Percentiles rank a stretch among this genome's conserved stretches.
Conservation (phyloP, 1,140 invertebrate genomes). For the Phortica variegata region DNA sequence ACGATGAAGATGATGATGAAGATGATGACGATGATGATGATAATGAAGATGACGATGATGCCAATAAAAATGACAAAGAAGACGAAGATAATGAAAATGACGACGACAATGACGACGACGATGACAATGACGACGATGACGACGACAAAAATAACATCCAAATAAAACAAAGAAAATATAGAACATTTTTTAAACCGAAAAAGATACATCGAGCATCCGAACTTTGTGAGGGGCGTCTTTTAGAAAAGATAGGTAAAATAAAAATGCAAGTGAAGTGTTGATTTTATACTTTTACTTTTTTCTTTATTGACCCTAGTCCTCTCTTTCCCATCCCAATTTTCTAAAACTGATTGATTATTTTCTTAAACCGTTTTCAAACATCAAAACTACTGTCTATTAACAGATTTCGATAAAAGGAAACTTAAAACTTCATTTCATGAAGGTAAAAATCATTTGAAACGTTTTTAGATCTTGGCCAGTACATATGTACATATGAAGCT, state of each 20-base stretch:
- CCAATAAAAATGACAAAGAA: slow-evolving; percentile 58
- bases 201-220: slow-evolving; percentile 51
- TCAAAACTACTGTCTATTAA: slow-evolving; percentile 33
- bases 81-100: slow-evolving; percentile 50
- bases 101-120: slow-evolving; percentile 31
- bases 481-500: slow-evolving; percentile 26
- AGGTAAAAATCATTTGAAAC: slow-evolving; percentile 31
- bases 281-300: slow-evolving; percentile 2
- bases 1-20: slow-evolving; percentile 15
- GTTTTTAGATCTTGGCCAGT: too few species aligned
- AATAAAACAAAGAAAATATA: slow-evolving; percentile 40
- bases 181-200: slow-evolving; percentile 32
- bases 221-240: slow-evolving; percentile 40
- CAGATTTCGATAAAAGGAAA: slow-evolving; percentile 39
- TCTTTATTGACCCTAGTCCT: too few species aligned
- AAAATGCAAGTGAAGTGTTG: slow-evolving; percentile 47
- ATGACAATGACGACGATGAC: slow-evolving; percentile 21
- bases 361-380: slow-evolving; percentile 1
- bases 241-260: slow-evolving; percentile 52
- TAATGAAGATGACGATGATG: slow-evolving; percentile 23
- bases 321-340: slow-evolving; percentile 8
- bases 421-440: slow-evolving; percentile 32
- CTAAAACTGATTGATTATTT: slow-evolving; percentile 4
- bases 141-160: slow-evolving; percentile 49
- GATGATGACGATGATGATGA: slow-evolving; percentile 37